phyloP scores from a whole-genome alignment of 2,113 vertebrate genomes.

The Coptodon bakossiorum region DNA sequence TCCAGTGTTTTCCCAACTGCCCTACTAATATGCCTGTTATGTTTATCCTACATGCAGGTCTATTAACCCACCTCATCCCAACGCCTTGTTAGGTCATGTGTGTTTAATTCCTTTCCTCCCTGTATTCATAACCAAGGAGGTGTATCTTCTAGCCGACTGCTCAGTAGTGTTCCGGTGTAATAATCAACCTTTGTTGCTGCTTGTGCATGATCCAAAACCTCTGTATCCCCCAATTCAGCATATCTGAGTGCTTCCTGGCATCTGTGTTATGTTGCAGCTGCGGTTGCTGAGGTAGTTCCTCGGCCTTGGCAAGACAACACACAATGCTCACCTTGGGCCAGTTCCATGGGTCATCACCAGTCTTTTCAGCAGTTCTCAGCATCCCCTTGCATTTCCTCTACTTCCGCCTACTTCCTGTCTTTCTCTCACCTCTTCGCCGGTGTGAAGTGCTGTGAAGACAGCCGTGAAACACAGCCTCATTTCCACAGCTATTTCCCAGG shows the following conservation, averaged over 20 bases:
- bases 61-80: neutral
- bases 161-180: neutral
- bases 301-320: neutral
- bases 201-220: constrained; percentile 2
- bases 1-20: neutral
- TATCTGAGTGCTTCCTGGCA: constrained; percentile 12
- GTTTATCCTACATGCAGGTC: neutral
- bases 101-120: neutral
- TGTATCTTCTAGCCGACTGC: neutral
- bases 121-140: neutral
- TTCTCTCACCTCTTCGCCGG: neutral
- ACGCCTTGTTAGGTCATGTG: neutral
- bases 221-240: neutral
- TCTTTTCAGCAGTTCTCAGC: neutral
- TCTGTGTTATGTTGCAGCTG: constrained; percentile 14
- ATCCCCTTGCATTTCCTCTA: neutral
- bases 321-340: neutral
- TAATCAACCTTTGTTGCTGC: neutral
- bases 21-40: neutral
- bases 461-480: constrained; percentile 36
- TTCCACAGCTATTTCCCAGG: constrained; percentile 17
- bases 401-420: neutral
- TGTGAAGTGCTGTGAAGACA: constrained; percentile 4
- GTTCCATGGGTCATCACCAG: neutral
- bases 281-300: neutral